A percentile compares a stretch with the other conserved stretches of the same genome.
Conservation (phyloP, 1,140 invertebrate genomes). For the Caenorhabditis inopinata region DNA sequence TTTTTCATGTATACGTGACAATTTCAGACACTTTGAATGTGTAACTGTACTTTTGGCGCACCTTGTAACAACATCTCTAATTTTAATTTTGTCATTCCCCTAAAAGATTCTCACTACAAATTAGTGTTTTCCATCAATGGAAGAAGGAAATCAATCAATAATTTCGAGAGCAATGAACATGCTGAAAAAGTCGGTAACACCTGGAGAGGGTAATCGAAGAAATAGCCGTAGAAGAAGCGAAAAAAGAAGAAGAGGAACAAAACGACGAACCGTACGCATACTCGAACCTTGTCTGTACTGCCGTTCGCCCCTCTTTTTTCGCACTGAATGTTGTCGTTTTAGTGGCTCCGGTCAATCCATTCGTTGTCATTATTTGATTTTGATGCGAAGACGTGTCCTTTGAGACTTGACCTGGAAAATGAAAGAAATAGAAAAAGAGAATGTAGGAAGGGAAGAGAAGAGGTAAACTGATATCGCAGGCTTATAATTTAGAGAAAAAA, state of each 20-base stretch:
- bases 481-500: no score
- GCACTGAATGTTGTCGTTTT: slow-evolving; percentile 38
- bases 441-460: background rate
- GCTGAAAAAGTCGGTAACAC: background rate
- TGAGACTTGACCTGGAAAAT: slow-evolving; percentile 31
- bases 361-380: slow-evolving; percentile 7
- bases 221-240: background rate
- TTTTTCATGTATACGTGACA: no score
- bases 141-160: no score
- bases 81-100: no score
- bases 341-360: background rate
- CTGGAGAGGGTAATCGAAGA: background rate
- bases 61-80: no score
- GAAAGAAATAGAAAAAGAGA: background rate
- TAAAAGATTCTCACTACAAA: no score
- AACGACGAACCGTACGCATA: slow-evolving; percentile 62
- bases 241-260: background rate
- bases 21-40: no score
- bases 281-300: slow-evolving; percentile 64
- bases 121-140: no score
- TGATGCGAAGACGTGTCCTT: slow-evolving; percentile 18
- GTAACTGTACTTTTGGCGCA: no score
- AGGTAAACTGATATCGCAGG: background rate
- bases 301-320: slow-evolving; percentile 52
- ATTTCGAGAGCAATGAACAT: no score